Evolutionary conservation across 2,113 vertebrate genomes (phyloP).

Genomic region (Chelonoidis abingdonii): DNA sequence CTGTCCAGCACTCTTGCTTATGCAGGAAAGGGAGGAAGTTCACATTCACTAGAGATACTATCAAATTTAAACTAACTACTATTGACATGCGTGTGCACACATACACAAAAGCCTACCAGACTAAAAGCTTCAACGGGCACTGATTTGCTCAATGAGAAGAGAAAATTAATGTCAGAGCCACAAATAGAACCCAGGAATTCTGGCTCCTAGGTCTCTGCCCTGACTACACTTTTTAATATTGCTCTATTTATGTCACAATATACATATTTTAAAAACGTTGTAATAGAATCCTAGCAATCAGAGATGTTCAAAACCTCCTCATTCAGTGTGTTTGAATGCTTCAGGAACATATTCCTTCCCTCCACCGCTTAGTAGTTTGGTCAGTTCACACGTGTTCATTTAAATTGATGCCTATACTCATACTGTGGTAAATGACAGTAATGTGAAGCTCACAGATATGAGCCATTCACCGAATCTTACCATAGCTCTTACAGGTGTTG

Average conservation of each 20-base stretch:
- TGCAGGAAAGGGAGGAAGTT: conserved; percentile 6
- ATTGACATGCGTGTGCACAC: background rate
- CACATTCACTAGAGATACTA: conserved; percentile 28
- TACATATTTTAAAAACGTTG: background rate
- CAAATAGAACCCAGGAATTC: background rate
- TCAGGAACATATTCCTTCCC: background rate
- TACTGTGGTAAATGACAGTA: background rate
- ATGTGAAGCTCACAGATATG: accelerated
- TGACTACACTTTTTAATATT: background rate
- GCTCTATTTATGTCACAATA: background rate
- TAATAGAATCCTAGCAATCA: background rate
- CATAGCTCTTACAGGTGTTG: background rate
- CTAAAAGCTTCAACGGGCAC: background rate
- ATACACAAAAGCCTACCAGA: background rate
- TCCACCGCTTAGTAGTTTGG: background rate
- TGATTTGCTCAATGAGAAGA: background rate
- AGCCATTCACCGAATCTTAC: background rate
- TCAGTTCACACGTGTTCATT: background rate
- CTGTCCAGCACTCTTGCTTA: background rate
- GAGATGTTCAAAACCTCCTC: background rate
- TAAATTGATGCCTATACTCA: background rate
- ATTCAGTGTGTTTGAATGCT: background rate
- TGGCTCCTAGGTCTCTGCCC: background rate
- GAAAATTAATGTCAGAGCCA: background rate
- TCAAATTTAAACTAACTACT: conserved; percentile 27